Conservation (phyloP, 35 echinoderm and acorn worm species). For the Patiria miniata region DNA sequence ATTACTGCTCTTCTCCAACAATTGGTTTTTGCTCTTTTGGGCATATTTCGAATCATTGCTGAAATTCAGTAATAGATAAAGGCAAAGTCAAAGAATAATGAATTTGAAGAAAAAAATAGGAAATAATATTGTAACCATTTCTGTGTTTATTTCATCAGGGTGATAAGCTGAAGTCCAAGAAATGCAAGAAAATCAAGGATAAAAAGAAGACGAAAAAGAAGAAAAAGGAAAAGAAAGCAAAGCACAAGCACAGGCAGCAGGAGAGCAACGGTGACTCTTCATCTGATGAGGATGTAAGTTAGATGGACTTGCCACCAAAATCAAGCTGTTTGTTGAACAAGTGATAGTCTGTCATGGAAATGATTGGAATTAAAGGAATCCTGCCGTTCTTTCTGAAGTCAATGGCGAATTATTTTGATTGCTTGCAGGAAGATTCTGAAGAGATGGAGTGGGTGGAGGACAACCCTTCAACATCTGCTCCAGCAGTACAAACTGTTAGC, state of each 20-base stretch:
- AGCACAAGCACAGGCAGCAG: constrained; percentile 10
- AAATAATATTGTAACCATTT: too few relatives aligned
- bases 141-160: constrained; percentile 8
- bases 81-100: too few relatives aligned
- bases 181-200: constrained; percentile 69
- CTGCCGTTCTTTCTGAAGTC: too few relatives aligned
- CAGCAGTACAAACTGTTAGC: neutral
- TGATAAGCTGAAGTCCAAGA: constrained; percentile 52
- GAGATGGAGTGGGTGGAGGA: constrained; percentile 45
- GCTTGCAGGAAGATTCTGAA: constrained; percentile 42
- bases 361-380: too few relatives aligned
- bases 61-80: too few relatives aligned
- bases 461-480: neutral
- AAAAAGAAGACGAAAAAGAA: constrained; percentile 63
- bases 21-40: too few relatives aligned
- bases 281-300: constrained; percentile 42
- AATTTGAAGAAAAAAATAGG: too few relatives aligned
- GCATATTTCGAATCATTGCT: too few relatives aligned
- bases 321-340: neutral
- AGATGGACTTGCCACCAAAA: neutral
- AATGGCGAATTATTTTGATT: too few relatives aligned
- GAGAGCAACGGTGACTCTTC: neutral
- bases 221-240: constrained; percentile 42
- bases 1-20: neutral
- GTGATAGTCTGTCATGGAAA: too few relatives aligned